Evolutionary conservation across 2,113 vertebrate species (phyloP).

Genomic region (Epinephelus moara): DNA sequence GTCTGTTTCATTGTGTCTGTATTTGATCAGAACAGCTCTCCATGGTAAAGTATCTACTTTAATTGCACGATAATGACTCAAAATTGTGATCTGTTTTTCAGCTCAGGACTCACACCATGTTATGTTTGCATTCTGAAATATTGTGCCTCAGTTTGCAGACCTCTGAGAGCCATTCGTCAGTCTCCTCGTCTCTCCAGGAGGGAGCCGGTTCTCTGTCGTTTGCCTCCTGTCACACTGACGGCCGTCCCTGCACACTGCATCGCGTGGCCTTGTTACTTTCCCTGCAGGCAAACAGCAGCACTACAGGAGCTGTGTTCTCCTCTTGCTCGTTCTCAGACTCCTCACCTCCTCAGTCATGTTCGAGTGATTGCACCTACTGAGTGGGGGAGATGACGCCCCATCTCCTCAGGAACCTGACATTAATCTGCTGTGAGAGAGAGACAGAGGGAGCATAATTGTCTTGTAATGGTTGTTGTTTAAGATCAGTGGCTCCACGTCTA

Average conservation of each 20-base stretch:
- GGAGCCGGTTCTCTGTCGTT: neutral
- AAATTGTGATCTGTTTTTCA: neutral
- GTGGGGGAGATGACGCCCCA: neutral
- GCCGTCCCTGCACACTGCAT: constrained; percentile 17
- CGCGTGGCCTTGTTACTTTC: constrained; percentile 18
- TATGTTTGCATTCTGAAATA: neutral
- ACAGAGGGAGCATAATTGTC: neutral
- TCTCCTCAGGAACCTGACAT: neutral
- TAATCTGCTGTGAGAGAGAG: constrained; percentile 7
- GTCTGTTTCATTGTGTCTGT: neutral
- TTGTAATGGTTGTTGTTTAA: constrained; percentile 10
- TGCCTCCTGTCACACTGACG: constrained; percentile 26
- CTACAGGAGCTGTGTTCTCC: constrained; percentile 5
- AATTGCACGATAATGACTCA: neutral
- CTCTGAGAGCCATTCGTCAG: neutral
- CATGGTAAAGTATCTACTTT: neutral
- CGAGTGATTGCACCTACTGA: constrained; percentile 8
- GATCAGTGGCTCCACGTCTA: neutral
- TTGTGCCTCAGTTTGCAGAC: neutral
- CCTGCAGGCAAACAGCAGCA: constrained; percentile 8
- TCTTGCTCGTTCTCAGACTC: neutral
- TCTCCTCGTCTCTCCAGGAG: neutral
- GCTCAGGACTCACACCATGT: neutral
- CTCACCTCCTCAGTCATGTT: constrained; percentile 16
- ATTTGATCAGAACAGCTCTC: neutral